These are phyloP conservation scores for Porphyrio hochstetteri DNA, from an alignment of 2,113 vertebrate species.

Conservation along the genomic window DNA sequence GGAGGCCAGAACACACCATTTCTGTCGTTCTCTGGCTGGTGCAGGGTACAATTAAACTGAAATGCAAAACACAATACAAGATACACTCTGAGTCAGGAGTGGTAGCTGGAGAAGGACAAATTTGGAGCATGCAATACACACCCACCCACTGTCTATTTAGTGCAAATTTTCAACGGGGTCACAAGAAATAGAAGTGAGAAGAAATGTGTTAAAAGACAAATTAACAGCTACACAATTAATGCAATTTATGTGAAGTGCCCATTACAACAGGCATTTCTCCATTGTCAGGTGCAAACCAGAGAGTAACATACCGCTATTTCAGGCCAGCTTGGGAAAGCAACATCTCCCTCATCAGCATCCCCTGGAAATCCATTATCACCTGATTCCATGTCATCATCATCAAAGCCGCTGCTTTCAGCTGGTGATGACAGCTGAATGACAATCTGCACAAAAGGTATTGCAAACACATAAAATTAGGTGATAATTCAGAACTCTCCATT, in stretches of 20 bases:
- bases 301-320: conserved; percentile 74
- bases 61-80: background rate
- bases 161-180: background rate
- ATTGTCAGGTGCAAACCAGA: background rate
- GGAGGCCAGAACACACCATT: conserved; percentile 28
- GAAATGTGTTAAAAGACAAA: background rate
- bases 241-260: background rate
- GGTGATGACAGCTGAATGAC: conserved; percentile 80
- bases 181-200: background rate
- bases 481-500: background rate
- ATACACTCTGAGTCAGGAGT: background rate
- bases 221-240: background rate
- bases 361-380: conserved; percentile 82
- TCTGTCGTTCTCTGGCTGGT: conserved; percentile 48
- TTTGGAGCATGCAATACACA: background rate
- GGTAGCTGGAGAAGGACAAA: background rate
- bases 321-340: conserved; percentile 60
- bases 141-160: background rate
- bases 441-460: conserved; percentile 78
- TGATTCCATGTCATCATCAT: conserved; percentile 84
- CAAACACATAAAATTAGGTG: background rate
- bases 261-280: background rate
- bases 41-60: conserved; percentile 92
- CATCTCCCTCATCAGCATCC: conserved; percentile 75
- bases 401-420: conserved; percentile 84